These are phyloP conservation scores for Acomys russatus DNA, from an alignment of 2,797 vertebrate genomes.

Conservation along the genomic window DNA sequence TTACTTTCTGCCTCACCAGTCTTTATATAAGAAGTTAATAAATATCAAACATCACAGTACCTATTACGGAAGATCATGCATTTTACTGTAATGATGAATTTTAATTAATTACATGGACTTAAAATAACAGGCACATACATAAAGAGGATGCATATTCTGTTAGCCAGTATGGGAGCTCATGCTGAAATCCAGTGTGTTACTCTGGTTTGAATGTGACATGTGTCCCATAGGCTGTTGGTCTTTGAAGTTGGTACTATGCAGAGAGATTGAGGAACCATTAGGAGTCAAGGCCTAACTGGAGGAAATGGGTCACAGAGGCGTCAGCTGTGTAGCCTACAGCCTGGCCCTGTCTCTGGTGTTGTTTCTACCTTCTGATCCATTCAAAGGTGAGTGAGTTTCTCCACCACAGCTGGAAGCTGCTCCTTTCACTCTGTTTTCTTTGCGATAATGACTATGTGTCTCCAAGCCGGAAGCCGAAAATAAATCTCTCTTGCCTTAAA, in stretches of 20 bases:
- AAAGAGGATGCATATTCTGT: background rate
- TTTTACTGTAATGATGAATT: constrained; percentile 1
- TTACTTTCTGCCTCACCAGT: background rate
- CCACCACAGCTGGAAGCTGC: background rate
- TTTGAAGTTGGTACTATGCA: background rate
- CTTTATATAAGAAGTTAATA: background rate
- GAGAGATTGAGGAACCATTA: background rate
- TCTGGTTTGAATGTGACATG: background rate
- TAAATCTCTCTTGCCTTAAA: background rate
- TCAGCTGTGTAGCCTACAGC: background rate
- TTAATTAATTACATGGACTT: constrained; percentile 36
- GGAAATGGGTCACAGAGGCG: background rate
- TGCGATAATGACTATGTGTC: background rate
- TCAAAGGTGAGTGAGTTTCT: background rate
- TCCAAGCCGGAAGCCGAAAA: background rate
- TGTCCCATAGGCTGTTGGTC: background rate
- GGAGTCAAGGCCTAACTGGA: too few relatives aligned
- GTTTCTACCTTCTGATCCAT: too few relatives aligned
- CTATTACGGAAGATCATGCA: background rate
- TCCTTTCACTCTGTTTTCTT: background rate
- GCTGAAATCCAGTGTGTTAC: background rate
- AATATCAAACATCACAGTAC: background rate
- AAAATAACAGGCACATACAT: background rate
- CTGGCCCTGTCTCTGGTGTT: too few relatives aligned
- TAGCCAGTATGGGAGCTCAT: background rate